Conservation (phyloP, 2,797 vertebrate species). For the Crocodylus rhombifer region DNA sequence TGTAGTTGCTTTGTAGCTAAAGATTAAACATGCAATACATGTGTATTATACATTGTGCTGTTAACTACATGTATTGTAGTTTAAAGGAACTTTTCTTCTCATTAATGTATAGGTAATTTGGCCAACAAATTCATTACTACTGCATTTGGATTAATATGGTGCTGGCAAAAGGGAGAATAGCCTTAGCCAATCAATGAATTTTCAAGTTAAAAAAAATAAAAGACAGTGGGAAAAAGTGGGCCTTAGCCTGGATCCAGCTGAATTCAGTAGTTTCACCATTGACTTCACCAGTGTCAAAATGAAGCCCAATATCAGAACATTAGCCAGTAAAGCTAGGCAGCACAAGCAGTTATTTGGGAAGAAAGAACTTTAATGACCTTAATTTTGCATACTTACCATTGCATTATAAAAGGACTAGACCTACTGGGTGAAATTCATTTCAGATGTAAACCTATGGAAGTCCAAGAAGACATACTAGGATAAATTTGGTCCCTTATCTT, state of each 20-base stretch:
- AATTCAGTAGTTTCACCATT: neutral
- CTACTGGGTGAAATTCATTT: neutral
- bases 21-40: neutral
- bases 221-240: neutral
- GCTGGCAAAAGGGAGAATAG: neutral
- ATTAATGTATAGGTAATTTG: neutral
- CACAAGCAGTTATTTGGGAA: slow-evolving; percentile 19
- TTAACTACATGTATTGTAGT: neutral
- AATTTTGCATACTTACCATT: slow-evolving; percentile 38
- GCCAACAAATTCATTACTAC: neutral
- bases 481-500: neutral
- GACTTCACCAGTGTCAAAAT: neutral
- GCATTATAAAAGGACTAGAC: neutral
- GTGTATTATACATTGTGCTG: neutral
- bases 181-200: neutral
- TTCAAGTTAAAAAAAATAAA: neutral
- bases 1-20: neutral
- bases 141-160: neutral
- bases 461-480: neutral
- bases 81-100: neutral
- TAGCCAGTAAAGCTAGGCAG: neutral
- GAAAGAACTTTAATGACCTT: neutral
- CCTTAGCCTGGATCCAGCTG: neutral
- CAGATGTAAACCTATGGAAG: neutral
- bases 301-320: neutral